Evolutionary conservation across 2,888 invertebrate genomes (phyloP), one percentile per base, ranked within the genome.

Genomic region (Cosmopolites sordidus): DNA sequence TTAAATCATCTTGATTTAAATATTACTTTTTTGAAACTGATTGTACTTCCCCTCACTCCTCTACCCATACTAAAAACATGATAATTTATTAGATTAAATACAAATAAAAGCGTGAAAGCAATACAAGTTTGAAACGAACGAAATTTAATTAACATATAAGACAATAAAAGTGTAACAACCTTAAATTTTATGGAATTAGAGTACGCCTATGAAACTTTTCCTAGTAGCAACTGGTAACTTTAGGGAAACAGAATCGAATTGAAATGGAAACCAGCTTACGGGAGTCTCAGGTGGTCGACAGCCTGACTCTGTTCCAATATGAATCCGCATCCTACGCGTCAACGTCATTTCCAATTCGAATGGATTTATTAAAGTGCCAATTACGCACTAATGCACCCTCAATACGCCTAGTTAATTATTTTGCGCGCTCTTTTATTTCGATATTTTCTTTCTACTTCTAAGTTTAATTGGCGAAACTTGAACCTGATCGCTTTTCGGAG

Each of bases 281-380:
- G 41, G 30, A 49, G 54, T 44, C 49, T 54, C 54, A 54, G 54
- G 54, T 54, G 54, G 50, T 44, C 37, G 42, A 33, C 33, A 33
- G 33, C 3, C 12, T 18, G 46, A 42, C 45, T 50, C 50, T 50
- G 45, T 47, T 43, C 49, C 44, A 51, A 50, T 52, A 51, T 41
- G 43, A 45, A 45, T 47, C 44, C 58, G 56, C 52, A 54, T 55
- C 56, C 46, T 47, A 43, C 58, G 56, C 52, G 55, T 55, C 56
- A 57, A 56, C 54, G 59, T 62, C 62, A 59, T 51, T 58, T 54
- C 58, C 58, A 58, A 63, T 62, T 62, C 54, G 50, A 43, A 43
- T 45, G 56, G 57, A 63, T 61, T 60, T 62, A 63, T 62, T 59
- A 60, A 58, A 62, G 60, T 55, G 54, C 59, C 60, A 60, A 60